Evolutionary conservation across 2,888 invertebrate species (phyloP), one percentile per base, ranked within the genome.

Genomic region (Tribolium freemani): DNA sequence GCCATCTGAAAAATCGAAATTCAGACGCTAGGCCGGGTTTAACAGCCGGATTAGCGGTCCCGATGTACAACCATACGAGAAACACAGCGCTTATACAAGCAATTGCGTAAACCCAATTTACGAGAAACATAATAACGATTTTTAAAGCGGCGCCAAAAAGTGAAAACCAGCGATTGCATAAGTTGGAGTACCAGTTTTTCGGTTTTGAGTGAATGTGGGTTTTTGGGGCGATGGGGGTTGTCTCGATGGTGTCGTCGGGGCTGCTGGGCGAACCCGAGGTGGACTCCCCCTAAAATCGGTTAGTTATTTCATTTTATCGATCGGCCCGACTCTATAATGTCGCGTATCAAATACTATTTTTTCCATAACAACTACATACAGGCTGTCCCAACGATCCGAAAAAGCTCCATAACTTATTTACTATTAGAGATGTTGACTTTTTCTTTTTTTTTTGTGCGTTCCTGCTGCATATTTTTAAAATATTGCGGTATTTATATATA

Each of bases 131-230:
- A 71, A 98, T 93, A 20, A 95, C 82, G 54, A 98, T 83, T 86
- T 98, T 98, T 51, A 95, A 88, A 9, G 93, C 88, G n/a, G 95
- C 95, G 81, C 97, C 98, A 78, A 93, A 87, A 2, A 98, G 87
- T 1, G 98, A 96, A 54, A 98, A 91, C 97, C 98, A 98, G 81
- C 98, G 89, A 85, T 98, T 98, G 86, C 97, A 97, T 78, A 97
- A 91, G 78, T 93, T 91, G 0, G 97, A 96, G 87, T 98, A 98
- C 97, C 97, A 98, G 83, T 96, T 96, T 81, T 95, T 93, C 79
- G 96, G 93, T 88, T 97, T 97, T 5, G 94, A 94, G 85, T 95
- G 94, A 76, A 96, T 94, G 79, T 92, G 92, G 45, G 89, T 88
- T 78, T 92, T 90, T 78, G 90, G 88, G 5, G 89, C 87, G 74